Evolutionary conservation across 2,888 invertebrate genomes (phyloP).

Genomic region (Neria commutata): DNA sequence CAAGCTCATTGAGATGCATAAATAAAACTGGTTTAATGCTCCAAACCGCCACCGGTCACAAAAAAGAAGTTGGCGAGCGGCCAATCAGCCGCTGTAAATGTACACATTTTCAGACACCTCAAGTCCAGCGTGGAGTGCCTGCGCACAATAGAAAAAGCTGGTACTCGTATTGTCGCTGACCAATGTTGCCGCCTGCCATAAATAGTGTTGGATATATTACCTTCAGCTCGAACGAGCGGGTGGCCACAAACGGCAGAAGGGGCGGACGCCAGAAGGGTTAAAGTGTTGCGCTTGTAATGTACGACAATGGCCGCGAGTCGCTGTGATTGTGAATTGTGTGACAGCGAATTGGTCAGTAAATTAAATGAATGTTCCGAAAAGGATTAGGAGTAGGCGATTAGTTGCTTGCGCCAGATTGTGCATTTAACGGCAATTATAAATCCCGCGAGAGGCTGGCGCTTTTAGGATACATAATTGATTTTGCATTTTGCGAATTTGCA

Average conservation of each 20-base stretch:
- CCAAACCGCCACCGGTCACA: background rate
- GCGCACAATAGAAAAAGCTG: background rate
- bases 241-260: too few relatives aligned
- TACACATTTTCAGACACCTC: background rate
- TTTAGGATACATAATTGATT: too few relatives aligned
- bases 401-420: too few relatives aligned
- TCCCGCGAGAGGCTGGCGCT: too few relatives aligned
- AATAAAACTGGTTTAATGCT: slow-evolving; percentile 50
- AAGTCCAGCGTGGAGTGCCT: background rate
- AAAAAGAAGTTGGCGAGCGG: background rate
- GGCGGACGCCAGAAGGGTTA: too few relatives aligned
- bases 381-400: too few relatives aligned
- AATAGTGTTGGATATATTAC: slow-evolving; percentile 56
- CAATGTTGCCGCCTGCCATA: slow-evolving; percentile 31
- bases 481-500: too few relatives aligned
- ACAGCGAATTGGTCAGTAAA: slow-evolving; percentile 39
- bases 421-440: too few relatives aligned
- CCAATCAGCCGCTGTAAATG: too few relatives aligned
- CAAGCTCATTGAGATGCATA: slow-evolving; percentile 52
- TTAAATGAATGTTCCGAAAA: slow-evolving; percentile 47
- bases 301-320: background rate
- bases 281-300: background rate
- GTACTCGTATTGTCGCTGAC: background rate
- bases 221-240: slow-evolving; percentile 14
- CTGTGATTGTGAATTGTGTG: slow-evolving; percentile 51